Percentiles rank a stretch among this genome's conserved stretches.
Evolutionary conservation across 1,140 invertebrate genomes (phyloP).

Genomic region (Drosophila lini): DNA sequence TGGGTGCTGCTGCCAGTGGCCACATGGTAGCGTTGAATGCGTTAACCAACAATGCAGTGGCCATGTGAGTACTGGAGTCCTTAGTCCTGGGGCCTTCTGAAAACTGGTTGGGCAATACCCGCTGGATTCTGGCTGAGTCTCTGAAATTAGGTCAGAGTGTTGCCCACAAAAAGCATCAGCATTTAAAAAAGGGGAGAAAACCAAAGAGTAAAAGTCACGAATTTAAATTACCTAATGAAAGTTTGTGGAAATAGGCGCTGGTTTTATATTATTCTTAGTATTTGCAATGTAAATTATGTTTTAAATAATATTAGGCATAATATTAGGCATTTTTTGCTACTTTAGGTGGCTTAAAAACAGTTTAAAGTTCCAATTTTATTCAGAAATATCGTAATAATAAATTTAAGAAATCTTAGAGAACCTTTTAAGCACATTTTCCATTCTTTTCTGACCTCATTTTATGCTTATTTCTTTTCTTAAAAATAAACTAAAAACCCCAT

Average conservation of each 20-base stretch:
- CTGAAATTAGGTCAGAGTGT: conserved; percentile 66
- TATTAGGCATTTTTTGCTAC: too few relatives aligned
- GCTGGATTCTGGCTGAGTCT: conserved; percentile 41
- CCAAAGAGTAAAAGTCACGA: background rate
- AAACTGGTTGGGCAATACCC: conserved; percentile 27
- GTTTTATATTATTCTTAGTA: background rate
- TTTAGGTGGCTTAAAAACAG: too few relatives aligned
- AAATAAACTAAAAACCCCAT: background rate
- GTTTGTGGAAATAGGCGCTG: too few relatives aligned
- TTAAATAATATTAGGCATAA: background rate
- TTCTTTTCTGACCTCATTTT: background rate
- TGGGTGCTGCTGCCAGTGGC: conserved; percentile 17
- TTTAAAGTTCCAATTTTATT: background rate
- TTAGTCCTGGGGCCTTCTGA: background rate
- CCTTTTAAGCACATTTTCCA: background rate
- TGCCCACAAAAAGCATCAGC: conserved; percentile 42
- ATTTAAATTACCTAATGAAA: background rate
- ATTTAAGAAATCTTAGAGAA: too few relatives aligned
- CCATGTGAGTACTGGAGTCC: conserved; percentile 2
- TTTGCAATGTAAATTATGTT: background rate
- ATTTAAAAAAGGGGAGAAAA: conserved; percentile 17
- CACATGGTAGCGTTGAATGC: conserved; percentile 66
- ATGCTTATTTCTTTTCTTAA: background rate
- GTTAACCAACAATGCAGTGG: conserved; percentile 48
- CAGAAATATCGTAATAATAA: background rate